Evolutionary conservation across 2,888 invertebrate species (phyloP), one percentile per base, ranked within the genome.

Genomic region (Amiota minor): DNA sequence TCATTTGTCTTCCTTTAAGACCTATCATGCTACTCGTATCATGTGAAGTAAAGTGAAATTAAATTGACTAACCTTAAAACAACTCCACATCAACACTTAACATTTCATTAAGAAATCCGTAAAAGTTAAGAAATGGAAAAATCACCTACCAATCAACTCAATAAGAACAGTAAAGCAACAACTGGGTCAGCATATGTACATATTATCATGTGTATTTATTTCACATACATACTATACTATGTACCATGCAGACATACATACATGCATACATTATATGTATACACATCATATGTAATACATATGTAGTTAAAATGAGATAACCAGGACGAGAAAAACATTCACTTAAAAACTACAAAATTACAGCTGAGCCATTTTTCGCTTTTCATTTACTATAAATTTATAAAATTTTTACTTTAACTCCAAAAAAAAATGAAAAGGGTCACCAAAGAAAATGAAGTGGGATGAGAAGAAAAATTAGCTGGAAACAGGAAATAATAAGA

Each of bases 281-380:
- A 35, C 35, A 35, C 35, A 35, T 35, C 35, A 35, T 35, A 35
- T 35, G 35, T 35, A 35, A 35, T 35, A 3, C 3, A 3, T n/a
- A 35, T 35, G 35, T 35, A 35, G 35, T 35, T 35, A 6, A 35
- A 53, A 53, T 53, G n/a, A 53, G 12, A n/a, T 53, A 53, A n/a
- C n/a, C n/a, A 53, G n/a, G 53, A n/a, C 12, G n/a, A 53, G 12
- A 12, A 53, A 53, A 53, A 53, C 12, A 46, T 64, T 16, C 64
- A 64, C 46, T 64, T 50, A 50, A 67, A 50, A 67, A 67, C 67
- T 67, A 50, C 50, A 67, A 67, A 67, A 67, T 50, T 23, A 11
- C 67, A 67, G 67, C 67, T 67, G 67, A 23, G 67, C 67, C 67
- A 67, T 50, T 67, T 67, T 67, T 67, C 65, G 49, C 50, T 45